These are phyloP conservation scores for Pedicia rivosa DNA, from an alignment of 2,888 invertebrate genomes.

Conservation along the genomic window DNA sequence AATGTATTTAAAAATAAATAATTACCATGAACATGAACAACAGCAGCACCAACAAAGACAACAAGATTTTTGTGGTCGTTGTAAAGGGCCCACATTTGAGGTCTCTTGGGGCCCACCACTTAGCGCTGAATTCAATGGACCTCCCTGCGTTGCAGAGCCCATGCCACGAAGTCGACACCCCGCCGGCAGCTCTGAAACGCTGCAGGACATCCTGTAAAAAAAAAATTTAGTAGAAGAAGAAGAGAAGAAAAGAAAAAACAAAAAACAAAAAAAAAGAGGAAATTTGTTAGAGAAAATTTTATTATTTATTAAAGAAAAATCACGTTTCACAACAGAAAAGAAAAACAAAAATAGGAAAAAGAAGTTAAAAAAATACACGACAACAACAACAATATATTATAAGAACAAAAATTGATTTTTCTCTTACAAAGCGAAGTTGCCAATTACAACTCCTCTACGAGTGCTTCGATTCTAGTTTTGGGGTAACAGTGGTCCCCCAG, in stretches of 20 bases:
- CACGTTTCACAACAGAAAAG: too few species aligned
- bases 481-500: slow-evolving; percentile 13
- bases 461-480: slow-evolving; percentile 7
- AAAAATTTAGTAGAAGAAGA: slow-evolving; percentile 5
- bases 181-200: slow-evolving; percentile 35
- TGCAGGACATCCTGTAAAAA: slow-evolving; percentile 37
- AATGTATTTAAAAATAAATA: slow-evolving; percentile 11
- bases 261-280: neutral
- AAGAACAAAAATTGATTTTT: neutral
- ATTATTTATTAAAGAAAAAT: neutral
- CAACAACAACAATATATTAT: neutral
- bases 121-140: slow-evolving; percentile 18
- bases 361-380: neutral
- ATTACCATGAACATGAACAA: slow-evolving; percentile 54
- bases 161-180: slow-evolving; percentile 32
- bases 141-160: slow-evolving; percentile 26
- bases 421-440: slow-evolving; percentile 6
- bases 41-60: slow-evolving; percentile 53
- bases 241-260: neutral
- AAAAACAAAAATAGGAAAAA: neutral
- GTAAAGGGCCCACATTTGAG: slow-evolving; percentile 23
- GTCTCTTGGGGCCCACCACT: slow-evolving; percentile 24
- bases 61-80: slow-evolving; percentile 33
- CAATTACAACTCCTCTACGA: slow-evolving; percentile 10
- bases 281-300: neutral